phyloP scores from a whole-genome alignment of 2,888 invertebrate genomes.

The Amphipyra berbera region DNA sequence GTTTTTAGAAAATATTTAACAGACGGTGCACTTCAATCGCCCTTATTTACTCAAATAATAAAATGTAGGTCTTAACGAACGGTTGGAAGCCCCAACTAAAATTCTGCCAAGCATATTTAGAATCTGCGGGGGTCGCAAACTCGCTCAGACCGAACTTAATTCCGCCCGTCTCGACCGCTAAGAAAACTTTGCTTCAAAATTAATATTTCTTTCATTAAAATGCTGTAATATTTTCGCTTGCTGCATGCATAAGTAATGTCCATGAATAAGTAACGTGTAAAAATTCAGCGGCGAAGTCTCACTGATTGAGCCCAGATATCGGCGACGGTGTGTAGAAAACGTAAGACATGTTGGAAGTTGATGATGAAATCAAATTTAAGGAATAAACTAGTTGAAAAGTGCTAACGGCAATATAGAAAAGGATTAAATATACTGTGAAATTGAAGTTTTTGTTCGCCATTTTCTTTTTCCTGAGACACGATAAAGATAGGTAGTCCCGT shows the following conservation, averaged over 20 bases:
- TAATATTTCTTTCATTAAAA: slow-evolving; percentile 91
- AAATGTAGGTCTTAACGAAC: slow-evolving; percentile 63
- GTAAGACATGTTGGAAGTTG: slow-evolving; percentile 8
- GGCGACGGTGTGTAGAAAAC: slow-evolving; percentile 39
- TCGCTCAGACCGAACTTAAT: slow-evolving; percentile 76
- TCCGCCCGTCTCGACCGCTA: slow-evolving; percentile 80
- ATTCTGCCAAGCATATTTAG: slow-evolving; percentile 68
- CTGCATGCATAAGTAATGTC: slow-evolving; percentile 90
- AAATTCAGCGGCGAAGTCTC: slow-evolving; percentile 71
- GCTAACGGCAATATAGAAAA: slow-evolving; percentile 22
- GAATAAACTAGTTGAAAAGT: slow-evolving; percentile 14
- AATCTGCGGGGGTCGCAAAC: slow-evolving; percentile 49
- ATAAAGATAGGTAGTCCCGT: no score
- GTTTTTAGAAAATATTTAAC: slow-evolving; percentile 24
- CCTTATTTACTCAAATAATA: slow-evolving; percentile 61
- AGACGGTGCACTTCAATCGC: slow-evolving; percentile 20
- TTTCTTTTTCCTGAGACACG: no score
- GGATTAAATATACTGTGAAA: background rate
- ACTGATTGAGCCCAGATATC: slow-evolving; percentile 71
- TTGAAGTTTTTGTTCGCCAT: background rate
- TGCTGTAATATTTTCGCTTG: slow-evolving; percentile 90
- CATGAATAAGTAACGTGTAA: slow-evolving; percentile 88
- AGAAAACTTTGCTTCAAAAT: slow-evolving; percentile 89
- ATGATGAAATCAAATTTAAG: slow-evolving; percentile 21
- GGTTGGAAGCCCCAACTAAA: slow-evolving; percentile 61